Percentiles rank a stretch among this genome's conserved stretches.
Conservation (phyloP, 2,113 vertebrate species). For the Pangasianodon hypophthalmus region DNA sequence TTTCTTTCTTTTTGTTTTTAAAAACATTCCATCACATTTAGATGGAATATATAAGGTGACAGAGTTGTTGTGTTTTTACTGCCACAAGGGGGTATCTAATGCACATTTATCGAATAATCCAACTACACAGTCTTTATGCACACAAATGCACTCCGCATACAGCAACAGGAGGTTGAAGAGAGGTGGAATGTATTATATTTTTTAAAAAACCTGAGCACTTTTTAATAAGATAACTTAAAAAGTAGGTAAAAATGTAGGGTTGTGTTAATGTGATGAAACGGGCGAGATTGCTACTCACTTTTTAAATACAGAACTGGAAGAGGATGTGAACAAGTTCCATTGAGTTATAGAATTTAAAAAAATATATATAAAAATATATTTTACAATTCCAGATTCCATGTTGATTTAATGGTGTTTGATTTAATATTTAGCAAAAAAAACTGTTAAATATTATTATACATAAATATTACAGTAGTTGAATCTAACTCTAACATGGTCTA, state of each 20-base stretch:
- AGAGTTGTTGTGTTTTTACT: background rate
- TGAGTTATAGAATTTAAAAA: no score
- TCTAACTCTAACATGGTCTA: no score
- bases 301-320: background rate
- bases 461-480: no score
- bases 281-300: background rate
- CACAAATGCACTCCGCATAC: background rate
- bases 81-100: slow-evolving; percentile 43
- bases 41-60: background rate
- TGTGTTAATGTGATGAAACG: background rate
- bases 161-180: background rate
- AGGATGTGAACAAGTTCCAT: background rate
- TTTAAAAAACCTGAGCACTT: background rate
- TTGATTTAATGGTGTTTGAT: no score
- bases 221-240: background rate
- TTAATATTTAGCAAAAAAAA: no score
- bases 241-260: background rate
- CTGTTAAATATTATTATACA: no score
- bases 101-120: background rate
- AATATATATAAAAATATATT: no score
- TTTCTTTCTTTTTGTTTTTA: background rate
- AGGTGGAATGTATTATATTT: background rate
- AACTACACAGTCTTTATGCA: background rate
- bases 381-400: no score
- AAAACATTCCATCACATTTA: background rate